Conservation (phyloP, 2,888 invertebrate genomes). For the Nephrotoma appendiculata region DNA sequence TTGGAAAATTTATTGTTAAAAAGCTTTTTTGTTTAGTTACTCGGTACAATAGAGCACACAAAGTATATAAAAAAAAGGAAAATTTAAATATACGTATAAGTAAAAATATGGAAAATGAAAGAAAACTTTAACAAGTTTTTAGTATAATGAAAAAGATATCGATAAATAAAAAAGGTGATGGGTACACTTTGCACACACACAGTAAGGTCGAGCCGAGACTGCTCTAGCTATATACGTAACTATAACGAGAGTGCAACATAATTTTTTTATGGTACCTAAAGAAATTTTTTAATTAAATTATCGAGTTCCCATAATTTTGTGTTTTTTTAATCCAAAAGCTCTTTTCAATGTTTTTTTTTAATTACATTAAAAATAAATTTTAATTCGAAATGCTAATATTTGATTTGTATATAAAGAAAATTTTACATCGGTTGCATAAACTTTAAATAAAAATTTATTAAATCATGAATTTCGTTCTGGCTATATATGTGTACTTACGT, state of each 20-base stretch:
- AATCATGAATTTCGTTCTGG: neutral
- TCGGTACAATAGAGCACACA: neutral
- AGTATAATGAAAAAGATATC: neutral
- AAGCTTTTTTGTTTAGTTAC: neutral
- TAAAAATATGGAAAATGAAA: neutral
- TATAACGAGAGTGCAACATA: no score
- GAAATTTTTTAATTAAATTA: no score
- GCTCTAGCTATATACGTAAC: no score
- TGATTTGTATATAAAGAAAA: neutral
- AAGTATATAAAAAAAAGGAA: no score
- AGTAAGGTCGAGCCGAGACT: no score
- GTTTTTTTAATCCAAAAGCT: neutral
- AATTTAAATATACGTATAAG: neutral
- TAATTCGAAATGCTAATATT: neutral
- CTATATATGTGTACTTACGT: neutral
- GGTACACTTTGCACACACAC: no score
- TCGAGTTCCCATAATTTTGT: neutral
- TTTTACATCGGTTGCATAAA: neutral
- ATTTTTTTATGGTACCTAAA: no score
- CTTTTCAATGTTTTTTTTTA: neutral
- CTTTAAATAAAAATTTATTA: neutral
- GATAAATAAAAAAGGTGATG: neutral
- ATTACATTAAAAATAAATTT: neutral
- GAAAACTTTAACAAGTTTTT: neutral
- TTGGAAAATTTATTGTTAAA: neutral